Base-by-base conservation (phyloP, 2,113 vertebrate genomes). In the Propithecus coquereli region DNA sequence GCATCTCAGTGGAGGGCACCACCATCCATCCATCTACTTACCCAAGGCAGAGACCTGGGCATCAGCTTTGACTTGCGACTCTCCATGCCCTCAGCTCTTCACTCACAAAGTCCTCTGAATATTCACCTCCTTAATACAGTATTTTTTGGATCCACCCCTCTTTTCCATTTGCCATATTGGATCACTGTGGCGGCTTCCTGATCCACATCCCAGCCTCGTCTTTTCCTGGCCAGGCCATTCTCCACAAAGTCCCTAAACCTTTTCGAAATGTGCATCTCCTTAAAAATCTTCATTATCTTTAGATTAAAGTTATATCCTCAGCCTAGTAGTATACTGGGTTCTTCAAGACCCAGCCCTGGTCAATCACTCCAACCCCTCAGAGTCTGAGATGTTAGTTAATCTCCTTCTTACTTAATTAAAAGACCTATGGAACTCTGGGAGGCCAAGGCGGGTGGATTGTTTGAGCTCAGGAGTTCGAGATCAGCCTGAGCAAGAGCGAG, bases 281-380 rank as follows among this genome's bases (percentile, higher is more conserved):
- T 91, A 45, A 63, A 86, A 87, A 57, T 8, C 5, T 96, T 79
- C 45, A 88, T 93, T 85, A 65, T 37, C 7, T 57, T 88, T 93
- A 94, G 47, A 94, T 79, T 83, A 93, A 81, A 86, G 30, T 82
- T 94, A 82, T 77, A 61, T 27, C 50, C 50, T 95, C 84, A 92
- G 50, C 9, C 13, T 88, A 18, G 23, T 86, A 18, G 23, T 87
- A 79, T 34, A 81, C 32, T 8, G 61, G 40, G 54, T 6, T 76
- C 32, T 94, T 96, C 30, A 45, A 50, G 34, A 93, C 6, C 30
- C 8, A 70, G 3, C 22, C 32, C 61, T 88, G 20, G 34, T 73
- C 85, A 90, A 73, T 68, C 50, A 25, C 34, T 86, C 43, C 23
- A 85, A 65, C 3, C 2, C 54, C 20, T 85, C 22, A 40, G 54